These are phyloP conservation scores for Sula dactylatra DNA, from an alignment of 2,113 vertebrate genomes.

Conservation along the genomic window DNA sequence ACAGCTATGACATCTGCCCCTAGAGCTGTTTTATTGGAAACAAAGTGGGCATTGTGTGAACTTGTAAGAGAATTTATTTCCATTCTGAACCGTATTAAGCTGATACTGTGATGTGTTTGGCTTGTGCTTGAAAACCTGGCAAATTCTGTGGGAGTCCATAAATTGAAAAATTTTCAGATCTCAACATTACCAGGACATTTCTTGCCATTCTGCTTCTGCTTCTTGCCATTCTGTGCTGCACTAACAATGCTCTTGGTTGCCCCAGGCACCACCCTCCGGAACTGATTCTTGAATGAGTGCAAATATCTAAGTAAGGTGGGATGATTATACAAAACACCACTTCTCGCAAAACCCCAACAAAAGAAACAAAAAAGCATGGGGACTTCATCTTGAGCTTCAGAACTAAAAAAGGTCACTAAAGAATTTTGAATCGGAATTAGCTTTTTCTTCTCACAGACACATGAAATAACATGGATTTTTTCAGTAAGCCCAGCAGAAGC, in stretches of 20 bases:
- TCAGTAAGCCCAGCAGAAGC: background rate
- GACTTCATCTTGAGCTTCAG: background rate
- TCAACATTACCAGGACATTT: background rate
- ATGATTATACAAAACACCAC: background rate
- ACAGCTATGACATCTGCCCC: background rate
- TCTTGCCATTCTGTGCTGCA: accelerated
- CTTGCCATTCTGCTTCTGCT: background rate
- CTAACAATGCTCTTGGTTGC: background rate
- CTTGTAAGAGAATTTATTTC: background rate
- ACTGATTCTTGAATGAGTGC: background rate
- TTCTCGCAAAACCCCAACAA: too few species aligned
- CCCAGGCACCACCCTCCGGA: background rate
- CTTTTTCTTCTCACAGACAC: background rate
- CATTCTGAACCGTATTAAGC: background rate
- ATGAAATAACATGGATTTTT: accelerated
- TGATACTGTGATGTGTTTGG: background rate
- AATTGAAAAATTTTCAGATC: background rate
- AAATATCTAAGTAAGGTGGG: background rate
- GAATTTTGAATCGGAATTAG: background rate
- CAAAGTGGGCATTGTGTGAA: background rate
- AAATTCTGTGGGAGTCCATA: background rate
- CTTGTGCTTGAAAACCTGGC: background rate
- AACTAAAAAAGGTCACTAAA: background rate
- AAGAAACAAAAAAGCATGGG: background rate
- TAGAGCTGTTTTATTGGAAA: background rate